Evolutionary conservation across 2,113 vertebrate genomes (phyloP).

Genomic region (Colaptes auratus): DNA sequence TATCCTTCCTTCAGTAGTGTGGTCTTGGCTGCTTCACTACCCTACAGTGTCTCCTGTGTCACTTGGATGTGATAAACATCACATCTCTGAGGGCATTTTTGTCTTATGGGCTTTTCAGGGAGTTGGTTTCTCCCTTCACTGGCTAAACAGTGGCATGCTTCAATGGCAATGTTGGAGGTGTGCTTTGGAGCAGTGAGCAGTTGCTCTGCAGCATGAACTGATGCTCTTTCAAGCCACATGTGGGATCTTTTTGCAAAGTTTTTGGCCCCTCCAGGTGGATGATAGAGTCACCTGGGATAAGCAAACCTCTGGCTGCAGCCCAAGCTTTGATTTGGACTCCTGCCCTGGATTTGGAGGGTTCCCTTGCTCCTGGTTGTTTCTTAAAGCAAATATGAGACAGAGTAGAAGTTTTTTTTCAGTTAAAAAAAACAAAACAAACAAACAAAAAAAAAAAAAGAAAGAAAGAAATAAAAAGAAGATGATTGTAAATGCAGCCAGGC

Average conservation of each 20-base stretch:
- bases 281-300: background rate
- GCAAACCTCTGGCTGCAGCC: background rate
- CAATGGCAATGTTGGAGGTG: accelerated
- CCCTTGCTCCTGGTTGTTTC: background rate
- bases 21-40: background rate
- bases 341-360: background rate
- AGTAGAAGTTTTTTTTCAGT: background rate
- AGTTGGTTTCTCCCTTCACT: background rate
- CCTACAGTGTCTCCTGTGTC: accelerated
- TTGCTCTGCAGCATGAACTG: background rate
- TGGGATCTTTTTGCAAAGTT: background rate
- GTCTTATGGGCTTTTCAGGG: background rate
- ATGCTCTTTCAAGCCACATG: background rate
- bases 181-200: background rate
- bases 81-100: accelerated
- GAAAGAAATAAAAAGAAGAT: background rate
- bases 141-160: background rate
- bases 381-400: background rate
- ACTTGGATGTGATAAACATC: background rate
- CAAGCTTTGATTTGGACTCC: background rate
- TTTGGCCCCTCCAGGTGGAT: accelerated
- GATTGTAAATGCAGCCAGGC: background rate
- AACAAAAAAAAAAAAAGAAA: background rate
- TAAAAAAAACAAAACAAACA: no score
- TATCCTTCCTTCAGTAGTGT: background rate